Conservation (phyloP, 2,888 invertebrate species). For the Papilio elwesi region DNA sequence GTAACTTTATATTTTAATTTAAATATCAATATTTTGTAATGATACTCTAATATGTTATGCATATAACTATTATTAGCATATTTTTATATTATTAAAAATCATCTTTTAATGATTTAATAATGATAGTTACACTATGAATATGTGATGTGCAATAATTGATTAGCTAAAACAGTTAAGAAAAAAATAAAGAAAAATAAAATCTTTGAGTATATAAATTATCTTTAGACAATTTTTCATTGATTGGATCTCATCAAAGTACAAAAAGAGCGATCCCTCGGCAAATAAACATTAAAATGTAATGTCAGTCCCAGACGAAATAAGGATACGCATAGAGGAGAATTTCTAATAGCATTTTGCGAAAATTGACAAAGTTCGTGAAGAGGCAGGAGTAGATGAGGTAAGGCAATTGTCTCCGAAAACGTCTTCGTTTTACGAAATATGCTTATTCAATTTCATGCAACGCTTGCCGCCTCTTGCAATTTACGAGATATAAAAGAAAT, state of each 20-base stretch:
- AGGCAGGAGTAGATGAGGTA: slow-evolving; percentile 83
- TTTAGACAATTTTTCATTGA: not conserved
- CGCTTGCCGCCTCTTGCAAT: slow-evolving; percentile 85
- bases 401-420: slow-evolving; percentile 85
- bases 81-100: too few species aligned
- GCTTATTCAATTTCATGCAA: slow-evolving; percentile 85
- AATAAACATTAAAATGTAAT: slow-evolving; percentile 27
- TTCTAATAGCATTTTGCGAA: slow-evolving; percentile 80
- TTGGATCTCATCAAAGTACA: not conserved
- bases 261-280: not conserved
- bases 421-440: slow-evolving; percentile 84
- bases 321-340: slow-evolving; percentile 70
- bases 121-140: too few species aligned
- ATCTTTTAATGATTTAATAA: too few species aligned
- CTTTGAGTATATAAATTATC: not conserved
- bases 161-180: too few species aligned
- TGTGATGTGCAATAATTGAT: too few species aligned
- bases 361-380: slow-evolving; percentile 84
- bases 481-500: slow-evolving; percentile 85
- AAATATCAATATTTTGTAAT: too few species aligned
- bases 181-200: not conserved
- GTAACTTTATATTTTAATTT: too few species aligned
- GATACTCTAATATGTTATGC: too few species aligned
- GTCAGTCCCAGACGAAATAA: slow-evolving; percentile 35
- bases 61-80: too few species aligned